phyloP scores from a whole-genome alignment of 2,888 invertebrate genomes.

The Myopa tessellatipennis region DNA sequence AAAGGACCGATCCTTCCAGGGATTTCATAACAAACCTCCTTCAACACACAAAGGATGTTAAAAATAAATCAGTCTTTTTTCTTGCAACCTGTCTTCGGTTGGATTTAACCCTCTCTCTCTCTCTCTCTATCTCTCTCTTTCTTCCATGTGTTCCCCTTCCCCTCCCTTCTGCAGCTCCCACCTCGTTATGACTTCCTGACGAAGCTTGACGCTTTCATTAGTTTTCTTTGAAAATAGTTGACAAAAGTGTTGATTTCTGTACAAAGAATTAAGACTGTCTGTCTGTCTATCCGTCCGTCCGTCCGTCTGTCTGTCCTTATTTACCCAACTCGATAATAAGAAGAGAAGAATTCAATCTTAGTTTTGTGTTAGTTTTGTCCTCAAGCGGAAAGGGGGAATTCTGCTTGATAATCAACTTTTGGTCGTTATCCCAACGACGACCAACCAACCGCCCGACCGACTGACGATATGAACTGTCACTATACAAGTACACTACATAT shows the following conservation, averaged over 20 bases:
- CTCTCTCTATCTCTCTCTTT: too few species aligned
- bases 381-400: neutral
- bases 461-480: neutral
- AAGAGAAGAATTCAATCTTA: neutral
- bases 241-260: slow-evolving; percentile 41
- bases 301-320: too few species aligned
- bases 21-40: neutral
- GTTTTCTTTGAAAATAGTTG: slow-evolving; percentile 23
- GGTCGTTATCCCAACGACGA: neutral
- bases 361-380: slow-evolving; percentile 10
- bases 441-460: neutral
- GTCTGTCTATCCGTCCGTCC: too few species aligned
- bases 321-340: too few species aligned
- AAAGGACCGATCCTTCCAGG: neutral
- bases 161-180: too few species aligned
- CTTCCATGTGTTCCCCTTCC: too few species aligned
- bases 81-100: neutral
- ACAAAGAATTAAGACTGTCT: neutral
- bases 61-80: slow-evolving; percentile 20
- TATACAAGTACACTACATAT: neutral
- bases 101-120: too few species aligned
- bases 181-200: neutral
- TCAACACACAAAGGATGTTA: slow-evolving; percentile 2
- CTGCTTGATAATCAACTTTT: neutral
- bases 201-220: neutral